Evolutionary conservation across 2,113 vertebrate genomes (phyloP).

Genomic region (Microcebus jonahi): DNA sequence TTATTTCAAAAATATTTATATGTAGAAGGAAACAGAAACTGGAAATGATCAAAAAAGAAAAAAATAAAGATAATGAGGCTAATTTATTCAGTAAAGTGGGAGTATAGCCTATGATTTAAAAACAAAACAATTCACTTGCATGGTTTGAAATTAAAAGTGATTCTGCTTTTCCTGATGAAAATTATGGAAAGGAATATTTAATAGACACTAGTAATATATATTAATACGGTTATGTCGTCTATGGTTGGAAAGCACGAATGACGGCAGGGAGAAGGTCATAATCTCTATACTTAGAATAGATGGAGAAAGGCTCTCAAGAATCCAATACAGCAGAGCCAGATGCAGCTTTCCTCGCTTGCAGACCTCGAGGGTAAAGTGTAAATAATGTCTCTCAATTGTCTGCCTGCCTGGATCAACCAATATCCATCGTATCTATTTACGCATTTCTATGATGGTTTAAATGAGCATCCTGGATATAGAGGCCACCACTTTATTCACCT

Average conservation of each 20-base stretch:
- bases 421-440: neutral
- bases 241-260: neutral
- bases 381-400: conserved; percentile 16
- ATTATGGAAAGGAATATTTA: neutral
- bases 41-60: conserved; percentile 49
- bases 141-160: conserved; percentile 16
- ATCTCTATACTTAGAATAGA: neutral
- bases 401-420: neutral
- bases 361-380: neutral
- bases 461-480: neutral
- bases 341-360: neutral
- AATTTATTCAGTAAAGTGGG: neutral
- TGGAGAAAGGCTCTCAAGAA: neutral
- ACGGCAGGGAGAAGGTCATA: neutral
- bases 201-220: neutral
- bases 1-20: conserved; percentile 71
- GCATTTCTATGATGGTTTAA: neutral
- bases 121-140: neutral
- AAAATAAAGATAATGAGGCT: conserved; percentile 6
- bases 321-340: neutral
- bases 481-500: neutral
- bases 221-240: neutral
- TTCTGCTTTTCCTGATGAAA: neutral
- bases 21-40: conserved; percentile 52
- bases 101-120: neutral